Percentiles rank a stretch among this genome's conserved stretches.
Conservation (phyloP, 2,888 invertebrate genomes). For the Drosophila mimetica region DNA sequence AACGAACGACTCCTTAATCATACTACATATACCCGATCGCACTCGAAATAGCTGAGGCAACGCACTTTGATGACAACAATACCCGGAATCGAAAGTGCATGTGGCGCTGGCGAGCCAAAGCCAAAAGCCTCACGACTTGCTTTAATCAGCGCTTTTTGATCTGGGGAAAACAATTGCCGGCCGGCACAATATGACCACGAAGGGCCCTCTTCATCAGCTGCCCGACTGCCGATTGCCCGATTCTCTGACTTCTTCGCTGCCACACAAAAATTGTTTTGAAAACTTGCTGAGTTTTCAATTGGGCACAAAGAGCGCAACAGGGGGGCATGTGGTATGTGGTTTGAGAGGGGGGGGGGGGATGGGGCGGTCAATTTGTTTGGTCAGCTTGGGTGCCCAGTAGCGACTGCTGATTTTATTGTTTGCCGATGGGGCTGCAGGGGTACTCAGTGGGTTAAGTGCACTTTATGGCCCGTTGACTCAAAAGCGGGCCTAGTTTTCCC, state of each 20-base stretch:
- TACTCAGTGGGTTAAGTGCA: conserved; percentile 67
- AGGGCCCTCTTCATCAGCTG: conserved; percentile 27
- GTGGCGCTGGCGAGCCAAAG: conserved; percentile 47
- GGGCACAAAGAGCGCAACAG: conserved; percentile 50
- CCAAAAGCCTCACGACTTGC: conserved; percentile 50
- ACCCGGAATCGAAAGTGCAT: conserved; percentile 54
- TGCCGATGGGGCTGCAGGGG: conserved; percentile 5
- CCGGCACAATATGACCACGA: conserved; percentile 57
- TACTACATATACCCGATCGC: too few species aligned
- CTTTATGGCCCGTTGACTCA: conserved; percentile 67
- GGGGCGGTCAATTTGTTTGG: conserved; percentile 64
- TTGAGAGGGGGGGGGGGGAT: conserved; percentile 2
- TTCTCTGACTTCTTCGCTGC: conserved; percentile 19
- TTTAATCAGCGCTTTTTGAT: conserved; percentile 72
- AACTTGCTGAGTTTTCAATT: conserved; percentile 77
- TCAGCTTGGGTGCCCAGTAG: conserved; percentile 51
- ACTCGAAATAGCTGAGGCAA: conserved; percentile 30
- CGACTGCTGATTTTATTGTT: conserved; percentile 20
- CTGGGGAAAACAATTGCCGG: conserved; percentile 74
- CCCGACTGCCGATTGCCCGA: conserved; percentile 4
- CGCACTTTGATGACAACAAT: conserved; percentile 59
- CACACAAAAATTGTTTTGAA: conserved; percentile 57
- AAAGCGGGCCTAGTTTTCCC: conserved; percentile 24
- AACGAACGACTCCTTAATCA: too few species aligned
- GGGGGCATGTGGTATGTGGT: neutral